phyloP scores from a whole-genome alignment of 2,797 vertebrate genomes.

The Protonibea diacanthus region DNA sequence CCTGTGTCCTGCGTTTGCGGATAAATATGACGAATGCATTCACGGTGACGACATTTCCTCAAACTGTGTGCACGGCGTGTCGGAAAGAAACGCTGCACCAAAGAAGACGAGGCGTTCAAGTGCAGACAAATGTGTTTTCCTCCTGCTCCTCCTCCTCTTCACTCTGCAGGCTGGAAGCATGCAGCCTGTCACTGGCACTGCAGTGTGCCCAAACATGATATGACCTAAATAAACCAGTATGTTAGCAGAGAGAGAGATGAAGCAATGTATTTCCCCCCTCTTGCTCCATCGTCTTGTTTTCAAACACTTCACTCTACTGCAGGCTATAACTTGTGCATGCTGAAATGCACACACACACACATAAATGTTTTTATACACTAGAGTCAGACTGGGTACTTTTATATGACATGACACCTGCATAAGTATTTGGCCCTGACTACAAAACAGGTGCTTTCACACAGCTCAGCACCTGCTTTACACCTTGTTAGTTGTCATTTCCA shows the following conservation, averaged over 20 bases:
- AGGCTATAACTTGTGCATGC: conserved; percentile 39
- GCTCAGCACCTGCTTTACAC: conserved; percentile 4
- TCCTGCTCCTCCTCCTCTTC: conserved; percentile 51
- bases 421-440: conserved; percentile 17
- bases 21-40: neutral
- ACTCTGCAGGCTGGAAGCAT: conserved; percentile 63
- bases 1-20: neutral
- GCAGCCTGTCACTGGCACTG: conserved; percentile 73
- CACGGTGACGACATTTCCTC: neutral
- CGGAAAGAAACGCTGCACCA: conserved; percentile 11
- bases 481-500: neutral
- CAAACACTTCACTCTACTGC: conserved; percentile 49
- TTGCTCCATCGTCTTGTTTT: conserved; percentile 60
- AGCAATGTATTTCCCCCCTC: conserved; percentile 48
- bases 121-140: conserved; percentile 48
- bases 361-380: neutral
- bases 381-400: conserved; percentile 4
- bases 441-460: conserved; percentile 24
- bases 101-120: conserved; percentile 18
- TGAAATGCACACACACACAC: neutral
- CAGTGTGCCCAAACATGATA: conserved; percentile 77
- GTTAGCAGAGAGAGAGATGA: conserved; percentile 37
- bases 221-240: conserved; percentile 83
- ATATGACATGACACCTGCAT: conserved; percentile 19
- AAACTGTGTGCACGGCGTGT: neutral